Percentiles rank a stretch among this genome's conserved stretches.
Evolutionary conservation across 2,797 vertebrate species (phyloP).

Genomic region (Tragelaphus oryx): DNA sequence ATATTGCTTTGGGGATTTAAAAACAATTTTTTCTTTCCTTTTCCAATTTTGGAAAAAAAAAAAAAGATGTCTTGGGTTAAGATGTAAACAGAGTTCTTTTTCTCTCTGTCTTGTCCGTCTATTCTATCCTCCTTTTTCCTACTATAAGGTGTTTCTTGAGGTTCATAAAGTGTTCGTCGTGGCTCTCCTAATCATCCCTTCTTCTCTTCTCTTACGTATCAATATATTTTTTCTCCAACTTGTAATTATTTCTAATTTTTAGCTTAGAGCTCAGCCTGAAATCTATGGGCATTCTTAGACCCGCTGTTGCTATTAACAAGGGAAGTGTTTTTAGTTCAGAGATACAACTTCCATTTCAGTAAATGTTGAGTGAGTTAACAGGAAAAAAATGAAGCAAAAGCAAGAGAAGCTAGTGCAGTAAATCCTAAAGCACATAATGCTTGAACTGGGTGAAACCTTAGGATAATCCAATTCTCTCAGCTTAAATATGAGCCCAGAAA

Average conservation of each 20-base stretch:
- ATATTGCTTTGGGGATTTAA: neutral
- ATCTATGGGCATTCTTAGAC: neutral
- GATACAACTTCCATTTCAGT: neutral
- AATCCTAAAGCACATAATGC: neutral
- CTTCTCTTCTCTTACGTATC: neutral
- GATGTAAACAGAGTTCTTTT: neutral
- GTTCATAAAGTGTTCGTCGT: neutral
- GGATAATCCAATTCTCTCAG: neutral
- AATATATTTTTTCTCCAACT: neutral
- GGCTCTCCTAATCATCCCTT: neutral
- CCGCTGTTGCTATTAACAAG: neutral
- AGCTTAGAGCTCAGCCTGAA: neutral
- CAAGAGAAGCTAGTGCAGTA: neutral
- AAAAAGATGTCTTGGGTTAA: neutral
- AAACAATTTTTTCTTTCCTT: neutral
- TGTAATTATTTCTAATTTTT: neutral
- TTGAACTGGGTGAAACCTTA: neutral
- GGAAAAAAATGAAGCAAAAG: neutral
- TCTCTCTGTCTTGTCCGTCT: neutral
- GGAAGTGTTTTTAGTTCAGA: neutral
- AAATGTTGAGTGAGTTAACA: neutral
- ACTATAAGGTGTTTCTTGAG: neutral
- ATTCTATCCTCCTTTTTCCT: neutral
- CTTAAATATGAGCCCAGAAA: neutral
- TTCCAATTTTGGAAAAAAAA: neutral